Evolutionary conservation across 1,140 invertebrate species (phyloP), one percentile per base, ranked within the genome.

Genomic region (Trichonephila clavata): DNA sequence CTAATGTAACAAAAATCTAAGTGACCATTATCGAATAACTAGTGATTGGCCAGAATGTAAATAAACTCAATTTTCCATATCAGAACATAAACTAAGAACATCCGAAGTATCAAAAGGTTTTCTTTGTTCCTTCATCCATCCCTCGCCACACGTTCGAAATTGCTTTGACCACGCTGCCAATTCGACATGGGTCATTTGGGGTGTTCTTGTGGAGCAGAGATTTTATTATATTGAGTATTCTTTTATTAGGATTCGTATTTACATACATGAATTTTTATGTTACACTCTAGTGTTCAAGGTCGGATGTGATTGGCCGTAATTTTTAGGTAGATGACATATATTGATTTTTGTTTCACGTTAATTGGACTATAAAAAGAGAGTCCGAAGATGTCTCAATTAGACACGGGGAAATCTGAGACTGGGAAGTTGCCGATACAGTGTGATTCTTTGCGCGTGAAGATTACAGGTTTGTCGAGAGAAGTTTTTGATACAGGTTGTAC

Each of bases 201-300:
- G 39, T 18, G 27, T 32, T 77, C 32, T 68, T 50, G 7, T 21
- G 50, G 18, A 59, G 50, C 50, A 57, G 16, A 20, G 20, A n/a
- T 57, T 59, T 50, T 50, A 50, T 10, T 50, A 32, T 32, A 50
- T 50, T 10, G 43, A 50, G 43, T 6, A 50, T 50, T 50, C 43
- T 50, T 81, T 50, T 50, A 50, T 24, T 20, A 21, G 20, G 4
- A 8, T 16, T 39, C 6, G 7, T 59, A 83, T 83, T 83, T 83
- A 83, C 81, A 83, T 83, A 83, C 13, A 83, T 83, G 81, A 83
- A 83, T 83, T 83, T 83, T 83, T 57, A 57, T n/a, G 39, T 24
- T 13, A n/a, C 39, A 7, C 13, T 39, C n/a, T 59, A 83, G 50
- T 57, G 81, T 59, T n/a, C 39, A 59, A 59, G 50, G 50, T 14